phyloP scores from a whole-genome alignment of 2,888 invertebrate genomes.

The Lypha dubia region DNA sequence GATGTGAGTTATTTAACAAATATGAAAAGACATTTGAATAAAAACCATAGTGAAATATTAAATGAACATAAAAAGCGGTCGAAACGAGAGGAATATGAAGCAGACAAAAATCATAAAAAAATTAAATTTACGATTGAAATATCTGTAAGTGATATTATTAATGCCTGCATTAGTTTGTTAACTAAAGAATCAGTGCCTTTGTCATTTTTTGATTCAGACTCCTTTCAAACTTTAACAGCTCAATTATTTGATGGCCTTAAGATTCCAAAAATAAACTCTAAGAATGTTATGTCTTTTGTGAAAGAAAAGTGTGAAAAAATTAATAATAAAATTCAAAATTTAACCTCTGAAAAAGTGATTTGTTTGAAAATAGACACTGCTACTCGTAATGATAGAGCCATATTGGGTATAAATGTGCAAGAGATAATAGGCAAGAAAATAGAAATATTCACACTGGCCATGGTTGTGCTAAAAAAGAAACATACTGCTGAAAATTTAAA shows the following conservation, averaged over 20 bases:
- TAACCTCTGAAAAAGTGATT: conserved; percentile 25
- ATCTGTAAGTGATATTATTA: conserved; percentile 21
- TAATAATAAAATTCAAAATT: conserved; percentile 2
- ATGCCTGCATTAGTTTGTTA: conserved; percentile 27
- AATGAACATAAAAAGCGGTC: conserved; percentile 19
- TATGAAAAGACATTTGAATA: not conserved
- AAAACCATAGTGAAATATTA: conserved; percentile 8
- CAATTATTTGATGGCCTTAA: conserved; percentile 15
- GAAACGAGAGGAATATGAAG: conserved; percentile 17
- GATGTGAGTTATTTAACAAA: not conserved
- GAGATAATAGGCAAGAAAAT: conserved; percentile 17
- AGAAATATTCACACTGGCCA: conserved; percentile 22
- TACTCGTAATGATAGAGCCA: conserved; percentile 23
- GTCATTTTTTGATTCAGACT: conserved; percentile 15
- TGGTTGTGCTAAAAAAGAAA: conserved; percentile 23
- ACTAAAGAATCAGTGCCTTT: conserved; percentile 27
- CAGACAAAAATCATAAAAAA: conserved; percentile 2
- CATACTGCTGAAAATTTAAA: conserved; percentile 19
- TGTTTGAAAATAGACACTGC: conserved; percentile 30
- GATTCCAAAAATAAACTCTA: conserved; percentile 4
- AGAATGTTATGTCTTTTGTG: conserved; percentile 16
- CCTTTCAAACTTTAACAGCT: conserved; percentile 20
- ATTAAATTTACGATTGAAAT: conserved; percentile 32
- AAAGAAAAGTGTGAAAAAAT: conserved; percentile 28
- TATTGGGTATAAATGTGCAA: conserved; percentile 34